Evolutionary conservation across 2,888 invertebrate genomes (phyloP).

Genomic region (Hydrotaea diabolus): DNA sequence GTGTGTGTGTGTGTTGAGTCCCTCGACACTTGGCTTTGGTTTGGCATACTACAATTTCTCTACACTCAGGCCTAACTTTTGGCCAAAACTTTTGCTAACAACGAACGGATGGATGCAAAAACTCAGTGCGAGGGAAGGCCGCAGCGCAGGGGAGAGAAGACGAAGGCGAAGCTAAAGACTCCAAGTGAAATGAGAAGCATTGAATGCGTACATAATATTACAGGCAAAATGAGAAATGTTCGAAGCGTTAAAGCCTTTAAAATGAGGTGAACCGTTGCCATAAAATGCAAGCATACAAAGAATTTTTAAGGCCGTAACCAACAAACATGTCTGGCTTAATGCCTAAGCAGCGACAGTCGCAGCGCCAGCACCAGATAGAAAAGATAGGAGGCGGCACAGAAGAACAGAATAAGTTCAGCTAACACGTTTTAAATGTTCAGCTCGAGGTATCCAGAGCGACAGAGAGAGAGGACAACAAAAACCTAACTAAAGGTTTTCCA

Average conservation of each 20-base stretch:
- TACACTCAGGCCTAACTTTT: conserved; percentile 54
- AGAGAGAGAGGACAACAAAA: not conserved
- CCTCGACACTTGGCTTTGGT: conserved; percentile 52
- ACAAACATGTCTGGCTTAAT: conserved; percentile 35
- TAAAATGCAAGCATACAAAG: conserved; percentile 34
- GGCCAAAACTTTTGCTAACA: conserved; percentile 25
- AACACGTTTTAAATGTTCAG: conserved; percentile 34
- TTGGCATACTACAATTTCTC: conserved; percentile 30
- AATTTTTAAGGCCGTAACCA: conserved; percentile 31
- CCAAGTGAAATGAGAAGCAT: not conserved
- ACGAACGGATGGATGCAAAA: conserved; percentile 43
- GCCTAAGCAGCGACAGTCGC: conserved; percentile 21
- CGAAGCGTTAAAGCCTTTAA: conserved; percentile 35
- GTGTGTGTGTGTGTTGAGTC: conserved; percentile 17
- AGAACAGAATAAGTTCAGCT: no score
- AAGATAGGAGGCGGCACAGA: no score
- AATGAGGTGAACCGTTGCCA: conserved; percentile 41
- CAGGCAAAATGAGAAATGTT: conserved; percentile 27
- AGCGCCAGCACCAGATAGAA: conserved; percentile 2
- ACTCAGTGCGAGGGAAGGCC: conserved; percentile 17
- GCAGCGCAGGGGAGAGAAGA: not conserved
- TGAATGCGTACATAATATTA: conserved; percentile 34
- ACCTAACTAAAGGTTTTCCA: not conserved
- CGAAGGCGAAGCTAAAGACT: not conserved
- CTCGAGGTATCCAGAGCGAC: no score